Evolutionary conservation across 2,113 vertebrate genomes (phyloP), one percentile per base, ranked within the genome.

Genomic region (Sinocyclocheilus grahami): DNA sequence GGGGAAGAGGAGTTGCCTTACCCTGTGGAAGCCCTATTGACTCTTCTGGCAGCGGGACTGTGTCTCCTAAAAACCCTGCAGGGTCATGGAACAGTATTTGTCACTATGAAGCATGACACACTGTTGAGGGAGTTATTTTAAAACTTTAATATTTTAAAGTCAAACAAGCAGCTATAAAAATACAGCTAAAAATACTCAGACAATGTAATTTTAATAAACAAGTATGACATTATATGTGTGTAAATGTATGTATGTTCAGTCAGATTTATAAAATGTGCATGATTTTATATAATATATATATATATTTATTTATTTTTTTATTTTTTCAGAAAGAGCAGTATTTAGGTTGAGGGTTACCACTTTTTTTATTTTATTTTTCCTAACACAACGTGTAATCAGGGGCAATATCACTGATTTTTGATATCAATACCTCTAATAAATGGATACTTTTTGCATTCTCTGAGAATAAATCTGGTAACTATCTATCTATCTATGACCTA

Each of bases 1-100:
- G 30, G 18, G 82, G 82, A 84, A 84, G 69, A 84, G 82, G 82
- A 84, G 69, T 84, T 39, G 67, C 82, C 82, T 74, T 74, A 74
- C 67, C 51, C 67, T 55, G 82, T 33, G 82, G 82, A 84, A 84
- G 69, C 12, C 8, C 30, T 74, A 51, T 58, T 74, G 82, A 84
- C 51, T 84, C 63, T 69, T 58, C 67, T 83, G 82, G 67, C 82
- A 39, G 13, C 30, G 22, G 24, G 39, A 69, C n/a, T 27, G 48
- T 51, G 75, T 77, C 75, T 20, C 14, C 42, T 75, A 78, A 78
- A 18, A 80, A 62, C 16, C 10, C 33, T 80, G 53, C 27, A 37
- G 55, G 55, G 78, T 80, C 30, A 60, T 60, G 33, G 10, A 62
- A 80, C 33, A 80, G 55, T 9, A 5, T 78, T 53, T 78, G 24